Evolutionary conservation across 1,140 invertebrate genomes (phyloP), one percentile per base, ranked within the genome.

Genomic region (Pachypeltis micranthus): DNA sequence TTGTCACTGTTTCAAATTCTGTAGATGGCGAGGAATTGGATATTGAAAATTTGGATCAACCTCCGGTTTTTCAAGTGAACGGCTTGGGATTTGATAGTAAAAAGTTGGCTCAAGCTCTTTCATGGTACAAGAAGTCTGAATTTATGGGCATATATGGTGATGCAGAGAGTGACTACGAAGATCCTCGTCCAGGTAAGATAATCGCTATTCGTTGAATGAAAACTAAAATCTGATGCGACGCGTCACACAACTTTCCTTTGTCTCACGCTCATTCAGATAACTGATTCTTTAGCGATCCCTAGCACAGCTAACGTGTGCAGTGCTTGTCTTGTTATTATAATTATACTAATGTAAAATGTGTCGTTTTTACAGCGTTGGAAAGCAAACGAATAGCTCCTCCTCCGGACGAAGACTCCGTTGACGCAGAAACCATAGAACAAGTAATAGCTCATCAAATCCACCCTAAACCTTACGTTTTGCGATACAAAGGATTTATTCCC

Each of bases 11-110:
- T n/a, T n/a, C n/a, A n/a, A n/a, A n/a, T n/a, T n/a, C n/a, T n/a
- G n/a, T 12, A 62, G 60, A 63, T 44, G 62, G 62, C 2, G 62
- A 63, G 47, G 57, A 58, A 14, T 34, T 66, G 24, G 61, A 60
- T 60, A 58, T 58, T 24, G 61, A 63, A 34, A 61, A 66, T 23
- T 16, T 63, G 4, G 56, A 63, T 21, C 61, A 63, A 29, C 61
- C 56, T 16, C 29, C 61, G 27, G 21, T 34, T 26, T 63, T 57
- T 44, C 55, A 58, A 44, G 34, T 58, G 23, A 63, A 58, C 28
- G 62, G 62, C 12, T 63, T 25, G 21, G 55, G 29, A 1, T 44
- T 63, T 26, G 62, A 63, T 25, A 14, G 54, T 26, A 63, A 63
- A 47, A 55, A 63, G 34, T 29, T 63, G 12, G 34, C 55, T 14